These are phyloP conservation scores for Hoplodrina ambigua DNA, from an alignment of 2,888 invertebrate species.

Conservation along the genomic window DNA sequence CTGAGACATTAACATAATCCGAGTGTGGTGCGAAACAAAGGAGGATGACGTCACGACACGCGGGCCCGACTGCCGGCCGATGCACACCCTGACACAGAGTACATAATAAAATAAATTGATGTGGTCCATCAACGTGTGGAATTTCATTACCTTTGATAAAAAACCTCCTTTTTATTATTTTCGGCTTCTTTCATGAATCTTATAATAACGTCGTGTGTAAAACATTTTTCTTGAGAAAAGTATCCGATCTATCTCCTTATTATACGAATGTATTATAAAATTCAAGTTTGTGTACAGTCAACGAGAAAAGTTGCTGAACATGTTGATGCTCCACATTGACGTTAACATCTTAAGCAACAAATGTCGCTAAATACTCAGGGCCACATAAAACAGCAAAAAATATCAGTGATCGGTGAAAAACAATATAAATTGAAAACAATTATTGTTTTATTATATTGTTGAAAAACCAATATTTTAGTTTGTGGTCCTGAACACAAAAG, in stretches of 20 bases:
- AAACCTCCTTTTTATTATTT: constrained; percentile 51
- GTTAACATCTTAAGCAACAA: too few relatives aligned
- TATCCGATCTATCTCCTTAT: constrained; percentile 14
- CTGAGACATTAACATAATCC: constrained; percentile 87
- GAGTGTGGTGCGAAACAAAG: constrained; percentile 80
- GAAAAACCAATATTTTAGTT: too few relatives aligned
- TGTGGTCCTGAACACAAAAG: too few relatives aligned
- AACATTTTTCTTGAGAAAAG: constrained; percentile 50
- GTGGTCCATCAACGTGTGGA: constrained; percentile 73
- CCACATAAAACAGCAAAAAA: too few relatives aligned
- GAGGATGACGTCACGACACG: constrained; percentile 79
- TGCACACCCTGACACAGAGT: constrained; percentile 62
- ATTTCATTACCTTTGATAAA: constrained; percentile 73
- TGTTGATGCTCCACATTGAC: too few relatives aligned
- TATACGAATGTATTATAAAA: constrained; percentile 40
- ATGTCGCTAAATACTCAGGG: too few relatives aligned
- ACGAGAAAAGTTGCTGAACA: too few relatives aligned
- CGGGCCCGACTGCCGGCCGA: constrained; percentile 73
- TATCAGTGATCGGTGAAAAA: too few relatives aligned
- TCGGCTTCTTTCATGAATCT: constrained; percentile 43
- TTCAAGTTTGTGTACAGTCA: constrained; percentile 37
- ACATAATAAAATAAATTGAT: constrained; percentile 74
- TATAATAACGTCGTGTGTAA: constrained; percentile 52
- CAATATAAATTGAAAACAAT: too few relatives aligned
- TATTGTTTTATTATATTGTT: too few relatives aligned